A percentile compares a stretch with the other conserved stretches of the same genome.
Evolutionary conservation across 2,888 invertebrate genomes (phyloP).

Genomic region (Tinea trinotella): DNA sequence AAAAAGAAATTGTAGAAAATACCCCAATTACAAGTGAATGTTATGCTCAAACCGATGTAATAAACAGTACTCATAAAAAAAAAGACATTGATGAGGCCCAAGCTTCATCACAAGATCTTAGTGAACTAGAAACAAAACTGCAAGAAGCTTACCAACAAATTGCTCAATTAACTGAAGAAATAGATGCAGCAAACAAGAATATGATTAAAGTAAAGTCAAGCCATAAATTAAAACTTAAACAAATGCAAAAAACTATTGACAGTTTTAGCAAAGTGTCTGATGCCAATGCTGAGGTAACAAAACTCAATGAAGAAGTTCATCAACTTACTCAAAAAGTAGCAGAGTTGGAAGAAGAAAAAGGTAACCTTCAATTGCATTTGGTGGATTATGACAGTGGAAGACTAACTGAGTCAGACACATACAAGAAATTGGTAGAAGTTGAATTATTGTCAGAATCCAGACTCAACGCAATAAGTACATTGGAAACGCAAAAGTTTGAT

Average conservation of each 20-base stretch:
- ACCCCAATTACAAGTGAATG: background rate
- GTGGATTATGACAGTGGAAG: constrained; percentile 84
- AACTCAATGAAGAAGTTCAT: constrained; percentile 74
- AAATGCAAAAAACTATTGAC: constrained; percentile 81
- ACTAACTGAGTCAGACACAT: constrained; percentile 67
- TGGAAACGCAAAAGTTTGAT: constrained; percentile 79
- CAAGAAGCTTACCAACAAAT: constrained; percentile 56
- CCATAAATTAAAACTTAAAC: constrained; percentile 80
- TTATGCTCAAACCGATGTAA: background rate
- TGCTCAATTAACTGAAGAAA: constrained; percentile 75
- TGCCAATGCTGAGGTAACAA: constrained; percentile 77
- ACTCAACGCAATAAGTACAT: constrained; percentile 70
- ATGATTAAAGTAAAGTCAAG: constrained; percentile 83
- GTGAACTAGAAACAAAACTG: constrained; percentile 55
- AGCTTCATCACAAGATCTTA: constrained; percentile 26
- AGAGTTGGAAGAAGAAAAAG: constrained; percentile 92
- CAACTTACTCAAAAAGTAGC: constrained; percentile 82
- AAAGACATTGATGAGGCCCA: constrained; percentile 20
- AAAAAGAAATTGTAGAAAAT: constrained; percentile 31
- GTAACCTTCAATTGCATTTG: constrained; percentile 88
- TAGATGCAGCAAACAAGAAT: constrained; percentile 82
- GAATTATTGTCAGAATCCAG: constrained; percentile 67
- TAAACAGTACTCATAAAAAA: background rate
- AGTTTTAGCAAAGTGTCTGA: constrained; percentile 78
- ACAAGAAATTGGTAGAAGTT: constrained; percentile 60